Evolutionary conservation across 2,113 vertebrate genomes (phyloP), one percentile per base, ranked within the genome.

Genomic region (Ascaphus truei): DNA sequence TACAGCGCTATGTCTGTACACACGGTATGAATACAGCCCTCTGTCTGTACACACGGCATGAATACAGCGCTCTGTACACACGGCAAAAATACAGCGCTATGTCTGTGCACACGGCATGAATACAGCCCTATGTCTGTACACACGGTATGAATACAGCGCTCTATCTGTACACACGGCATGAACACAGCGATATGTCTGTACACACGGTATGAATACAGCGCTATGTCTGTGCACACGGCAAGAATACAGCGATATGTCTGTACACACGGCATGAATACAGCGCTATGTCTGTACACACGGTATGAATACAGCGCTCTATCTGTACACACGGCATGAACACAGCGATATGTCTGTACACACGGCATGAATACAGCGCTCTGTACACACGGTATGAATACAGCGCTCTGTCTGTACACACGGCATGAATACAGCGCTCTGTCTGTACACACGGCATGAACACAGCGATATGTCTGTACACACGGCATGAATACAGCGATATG

Each of bases 251-350:
- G n/a, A n/a, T n/a, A n/a, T 6, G 34, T 13, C 12, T 34, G 10
- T 65, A 65, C 62, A 53, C 41, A 65, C 62, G n/a, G n/a, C n/a
- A n/a, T n/a, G n/a, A n/a, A n/a, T n/a, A 22, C 16, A 3, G 23
- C 26, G 33, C n/a, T 45, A 29, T 11, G 15, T 37, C 25, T 26
- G 50, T 25, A 52, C 26, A 15, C 7, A 26, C 50, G 1, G 20
- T 11, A 25, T 22, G 9, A 11, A 48, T 48, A 10, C 12, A 48
- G 11, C 16, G 5, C 18, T 22, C 13, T 23, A 22, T 48, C 45
- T 48, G 22, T 22, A 10, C 16, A 48, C 22, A 37, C 34, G 15
- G 34, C 15, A 37, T 15, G 10, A 15, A 37, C 15, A 15, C 7
- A 37, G 15, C 15, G 34, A 9, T 2, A 37, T 7, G 15, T 3